Evolutionary conservation across 2,888 invertebrate species (phyloP).

Genomic region (Ectobius pallidus): DNA sequence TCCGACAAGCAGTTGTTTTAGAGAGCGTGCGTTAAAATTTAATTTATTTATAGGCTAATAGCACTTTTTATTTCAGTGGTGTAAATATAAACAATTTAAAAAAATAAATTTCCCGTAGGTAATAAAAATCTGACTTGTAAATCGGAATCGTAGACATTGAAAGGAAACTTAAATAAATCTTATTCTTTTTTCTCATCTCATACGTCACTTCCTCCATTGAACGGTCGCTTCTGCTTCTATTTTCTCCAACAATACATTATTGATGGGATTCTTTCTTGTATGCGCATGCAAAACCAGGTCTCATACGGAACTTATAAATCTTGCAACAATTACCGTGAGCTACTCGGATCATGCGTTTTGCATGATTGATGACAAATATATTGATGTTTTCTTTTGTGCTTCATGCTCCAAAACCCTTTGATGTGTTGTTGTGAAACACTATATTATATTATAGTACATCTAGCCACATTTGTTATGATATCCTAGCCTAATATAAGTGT

Average conservation of each 20-base stretch:
- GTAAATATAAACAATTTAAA: background rate
- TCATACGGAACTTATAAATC: background rate
- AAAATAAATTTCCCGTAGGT: background rate
- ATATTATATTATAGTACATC: too few species aligned
- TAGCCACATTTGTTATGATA: too few species aligned
- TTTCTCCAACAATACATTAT: conserved; percentile 3
- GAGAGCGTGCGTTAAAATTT: background rate
- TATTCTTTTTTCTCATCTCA: background rate
- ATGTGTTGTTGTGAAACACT: background rate
- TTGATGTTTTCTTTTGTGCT: background rate
- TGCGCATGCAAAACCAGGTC: background rate
- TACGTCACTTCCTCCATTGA: background rate
- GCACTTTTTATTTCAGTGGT: background rate
- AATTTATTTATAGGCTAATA: background rate
- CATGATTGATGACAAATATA: background rate
- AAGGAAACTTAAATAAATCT: background rate
- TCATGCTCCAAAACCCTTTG: background rate
- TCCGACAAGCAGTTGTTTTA: too few species aligned
- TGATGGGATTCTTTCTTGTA: background rate
- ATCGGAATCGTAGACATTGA: background rate
- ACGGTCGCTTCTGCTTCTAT: background rate
- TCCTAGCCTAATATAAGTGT: too few species aligned
- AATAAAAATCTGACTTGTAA: conserved; percentile 20
- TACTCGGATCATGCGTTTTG: background rate
- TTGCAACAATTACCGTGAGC: background rate